Percentiles rank a stretch among this genome's conserved stretches.
These are phyloP conservation scores for Nesidiocoris tenuis DNA, from an alignment of 2,888 invertebrate genomes.

Conservation along the genomic window DNA sequence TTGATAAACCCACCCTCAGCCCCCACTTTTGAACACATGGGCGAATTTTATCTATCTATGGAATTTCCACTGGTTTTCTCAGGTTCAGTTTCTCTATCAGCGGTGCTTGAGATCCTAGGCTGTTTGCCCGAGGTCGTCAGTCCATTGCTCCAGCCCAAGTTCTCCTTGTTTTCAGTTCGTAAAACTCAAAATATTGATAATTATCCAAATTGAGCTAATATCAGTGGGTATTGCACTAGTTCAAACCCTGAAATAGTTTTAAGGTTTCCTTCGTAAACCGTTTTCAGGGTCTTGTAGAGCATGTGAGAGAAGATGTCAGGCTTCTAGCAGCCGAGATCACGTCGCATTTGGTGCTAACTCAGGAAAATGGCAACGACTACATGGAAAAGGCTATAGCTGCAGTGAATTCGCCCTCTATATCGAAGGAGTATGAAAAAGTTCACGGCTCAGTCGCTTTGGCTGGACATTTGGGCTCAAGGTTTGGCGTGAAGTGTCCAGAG, in stretches of 20 bases:
- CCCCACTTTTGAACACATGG: too few species aligned
- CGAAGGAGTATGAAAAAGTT: constrained; percentile 35
- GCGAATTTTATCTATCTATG: too few species aligned
- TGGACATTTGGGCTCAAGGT: constrained; percentile 28
- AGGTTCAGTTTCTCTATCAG: constrained; percentile 69
- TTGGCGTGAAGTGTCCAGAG: not conserved
- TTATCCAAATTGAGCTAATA: too few species aligned
- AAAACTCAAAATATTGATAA: too few species aligned
- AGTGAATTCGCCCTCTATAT: constrained; percentile 8
- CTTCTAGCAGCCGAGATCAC: constrained; percentile 39
- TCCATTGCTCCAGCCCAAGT: constrained; percentile 62
- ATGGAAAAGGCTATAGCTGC: not conserved
- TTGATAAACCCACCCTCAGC: too few species aligned
- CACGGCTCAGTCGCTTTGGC: constrained; percentile 28
- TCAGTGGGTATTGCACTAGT: too few species aligned
- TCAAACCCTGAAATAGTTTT: too few species aligned
- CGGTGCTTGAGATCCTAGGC: constrained; percentile 80
- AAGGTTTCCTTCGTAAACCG: too few species aligned
- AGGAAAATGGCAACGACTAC: not conserved
- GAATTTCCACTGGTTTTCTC: too few species aligned
- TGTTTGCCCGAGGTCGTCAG: constrained; percentile 72
- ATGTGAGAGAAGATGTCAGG: constrained; percentile 67
- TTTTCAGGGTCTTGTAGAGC: constrained; percentile 62
- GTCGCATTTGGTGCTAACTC: constrained; percentile 9
- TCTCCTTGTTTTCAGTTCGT: constrained; percentile 63